These are phyloP conservation scores for Mungos mungo DNA, from an alignment of 2,113 vertebrate species.

Conservation along the genomic window DNA sequence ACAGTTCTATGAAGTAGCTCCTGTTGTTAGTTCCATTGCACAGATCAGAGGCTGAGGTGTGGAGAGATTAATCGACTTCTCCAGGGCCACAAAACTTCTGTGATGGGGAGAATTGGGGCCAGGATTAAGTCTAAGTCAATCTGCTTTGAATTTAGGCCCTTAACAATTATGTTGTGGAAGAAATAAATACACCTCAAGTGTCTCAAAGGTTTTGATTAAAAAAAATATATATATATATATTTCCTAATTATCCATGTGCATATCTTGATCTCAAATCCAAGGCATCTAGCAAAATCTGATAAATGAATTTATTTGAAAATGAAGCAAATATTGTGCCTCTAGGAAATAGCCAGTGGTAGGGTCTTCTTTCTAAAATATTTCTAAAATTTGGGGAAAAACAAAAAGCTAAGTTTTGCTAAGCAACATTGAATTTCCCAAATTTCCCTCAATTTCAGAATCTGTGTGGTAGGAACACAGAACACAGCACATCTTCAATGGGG, in stretches of 20 bases:
- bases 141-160: neutral
- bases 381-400: neutral
- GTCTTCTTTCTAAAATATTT: constrained; percentile 15
- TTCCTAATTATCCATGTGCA: neutral
- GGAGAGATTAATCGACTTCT: neutral
- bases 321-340: neutral
- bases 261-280: neutral
- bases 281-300: neutral
- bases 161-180: neutral
- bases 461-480: neutral
- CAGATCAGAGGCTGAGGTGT: neutral
- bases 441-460: neutral
- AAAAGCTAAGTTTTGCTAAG: constrained; percentile 33
- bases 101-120: neutral
- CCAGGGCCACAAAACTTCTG: neutral
- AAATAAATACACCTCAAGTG: neutral
- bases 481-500: neutral
- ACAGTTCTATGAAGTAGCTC: neutral
- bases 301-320: constrained; percentile 19
- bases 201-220: constrained; percentile 20
- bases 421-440: neutral
- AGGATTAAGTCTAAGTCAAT: neutral
- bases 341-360: neutral
- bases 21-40: neutral
- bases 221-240: neutral